phyloP scores from a whole-genome alignment of 2,113 vertebrate genomes.

The Esox niger region DNA sequence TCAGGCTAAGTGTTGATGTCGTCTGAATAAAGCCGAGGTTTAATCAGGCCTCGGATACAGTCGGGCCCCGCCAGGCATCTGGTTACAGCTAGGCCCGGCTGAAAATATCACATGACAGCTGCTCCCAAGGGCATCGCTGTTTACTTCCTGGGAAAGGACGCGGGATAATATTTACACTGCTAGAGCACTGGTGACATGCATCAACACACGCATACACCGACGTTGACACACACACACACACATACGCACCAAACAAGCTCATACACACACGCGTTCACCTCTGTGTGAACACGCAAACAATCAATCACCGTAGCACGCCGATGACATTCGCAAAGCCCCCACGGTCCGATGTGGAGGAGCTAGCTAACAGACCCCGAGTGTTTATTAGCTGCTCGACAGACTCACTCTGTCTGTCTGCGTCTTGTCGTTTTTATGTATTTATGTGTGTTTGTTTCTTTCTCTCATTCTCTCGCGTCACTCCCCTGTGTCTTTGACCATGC shows the following conservation, averaged over 20 bases:
- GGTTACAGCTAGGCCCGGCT: constrained; percentile 14
- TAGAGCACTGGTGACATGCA: constrained; percentile 47
- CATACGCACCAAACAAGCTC: no score
- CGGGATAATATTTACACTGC: constrained; percentile 65
- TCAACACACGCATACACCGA: constrained; percentile 40
- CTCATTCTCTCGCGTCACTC: constrained; percentile 4
- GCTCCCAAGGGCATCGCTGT: constrained; percentile 40
- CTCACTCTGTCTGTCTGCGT: no score
- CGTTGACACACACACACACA: neutral
- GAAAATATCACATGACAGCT: constrained; percentile 50
- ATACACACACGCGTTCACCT: no score
- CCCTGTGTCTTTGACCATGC: constrained; percentile 1
- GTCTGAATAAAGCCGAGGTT: no score
- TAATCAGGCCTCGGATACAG: no score
- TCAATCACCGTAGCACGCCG: no score
- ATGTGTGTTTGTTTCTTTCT: neutral
- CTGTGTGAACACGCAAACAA: neutral
- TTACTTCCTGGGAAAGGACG: constrained; percentile 46
- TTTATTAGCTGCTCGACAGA: no score
- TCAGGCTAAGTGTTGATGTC: no score
- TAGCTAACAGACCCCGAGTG: no score
- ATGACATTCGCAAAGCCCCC: no score
- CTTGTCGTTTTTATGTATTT: neutral
- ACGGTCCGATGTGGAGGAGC: no score
- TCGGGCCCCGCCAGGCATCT: no score